Evolutionary conservation across 2,797 vertebrate genomes (phyloP), one percentile per base, ranked within the genome.

Genomic region (Crenichthys baileyi): DNA sequence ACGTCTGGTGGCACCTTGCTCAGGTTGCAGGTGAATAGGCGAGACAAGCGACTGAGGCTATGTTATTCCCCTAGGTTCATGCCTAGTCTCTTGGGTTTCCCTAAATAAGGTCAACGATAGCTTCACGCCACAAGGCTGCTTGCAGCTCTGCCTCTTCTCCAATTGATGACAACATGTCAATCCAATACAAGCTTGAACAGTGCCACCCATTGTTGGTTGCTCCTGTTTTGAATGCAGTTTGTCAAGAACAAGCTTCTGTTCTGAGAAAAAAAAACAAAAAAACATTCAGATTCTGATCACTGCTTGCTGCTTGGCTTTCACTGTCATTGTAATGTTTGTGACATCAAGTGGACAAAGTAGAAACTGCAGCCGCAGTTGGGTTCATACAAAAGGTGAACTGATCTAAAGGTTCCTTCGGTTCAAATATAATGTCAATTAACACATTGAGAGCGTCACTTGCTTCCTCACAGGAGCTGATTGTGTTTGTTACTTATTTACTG

Each of bases 281-380:
- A 80, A 70, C 68, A 26, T 46, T 78, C 77, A 31, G 67, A 8
- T 48, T 24, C 76, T 55, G 22, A 29, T 82, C 50, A 22, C 53
- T 29, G 70, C 70, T 72, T 58, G 61, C 80, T 70, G 41, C 79
- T 48, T 61, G 1, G 13, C 31, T 75, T 56, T 68, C 73, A 67
- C 76, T 85, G 88, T 91, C 79, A 70, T 93, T 92, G 92, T 91
- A 91, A 91, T 94, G 94, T 93, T 95, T 94, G 91, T 95, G 95
- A 95, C 95, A 95, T 94, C 95, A 93, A 94, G 95, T 96, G 95
- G 95, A 87, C 83, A 85, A 85, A 86, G 77, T n/a, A 41, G 88
- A 90, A 94, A 96, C 73, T 95, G 92, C 95, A 96, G 72, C 80
- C 70, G 20, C 53, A 16, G 44, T 78, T 48, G 39, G 77, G 73